Evolutionary conservation across 2,113 vertebrate genomes (phyloP).

Genomic region (Cricetomys ansorgei): DNA sequence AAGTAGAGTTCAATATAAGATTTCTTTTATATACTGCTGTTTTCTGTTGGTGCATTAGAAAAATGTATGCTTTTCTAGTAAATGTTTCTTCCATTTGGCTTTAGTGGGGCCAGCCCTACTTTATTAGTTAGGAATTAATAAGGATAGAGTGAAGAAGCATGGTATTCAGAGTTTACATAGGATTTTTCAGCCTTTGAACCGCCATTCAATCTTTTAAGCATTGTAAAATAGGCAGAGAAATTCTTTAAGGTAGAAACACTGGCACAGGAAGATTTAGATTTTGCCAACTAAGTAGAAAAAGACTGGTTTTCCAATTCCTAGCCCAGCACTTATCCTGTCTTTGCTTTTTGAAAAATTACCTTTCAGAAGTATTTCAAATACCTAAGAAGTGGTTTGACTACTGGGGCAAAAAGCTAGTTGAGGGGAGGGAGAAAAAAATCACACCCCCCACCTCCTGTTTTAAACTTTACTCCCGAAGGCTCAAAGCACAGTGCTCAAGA

Average conservation of each 20-base stretch:
- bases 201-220: neutral
- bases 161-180: neutral
- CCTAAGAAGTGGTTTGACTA: neutral
- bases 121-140: neutral
- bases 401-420: constrained; percentile 10
- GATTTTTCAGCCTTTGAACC: constrained; percentile 6
- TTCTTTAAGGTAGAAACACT: neutral
- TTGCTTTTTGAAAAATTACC: constrained; percentile 14
- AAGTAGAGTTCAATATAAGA: constrained; percentile 78
- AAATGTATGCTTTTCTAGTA: neutral
- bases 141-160: neutral
- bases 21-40: neutral
- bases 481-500: neutral
- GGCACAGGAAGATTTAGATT: neutral
- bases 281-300: neutral
- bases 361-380: constrained; percentile 44
- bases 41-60: neutral
- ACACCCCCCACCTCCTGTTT: neutral
- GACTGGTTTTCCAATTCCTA: neutral
- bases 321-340: neutral
- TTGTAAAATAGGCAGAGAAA: neutral
- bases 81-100: neutral
- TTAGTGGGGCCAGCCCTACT: neutral
- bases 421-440: neutral
- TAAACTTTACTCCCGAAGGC: constrained; percentile 7